Base-by-base conservation (phyloP, 2,113 vertebrate genomes). In the Oryzias javanicus region DNA sequence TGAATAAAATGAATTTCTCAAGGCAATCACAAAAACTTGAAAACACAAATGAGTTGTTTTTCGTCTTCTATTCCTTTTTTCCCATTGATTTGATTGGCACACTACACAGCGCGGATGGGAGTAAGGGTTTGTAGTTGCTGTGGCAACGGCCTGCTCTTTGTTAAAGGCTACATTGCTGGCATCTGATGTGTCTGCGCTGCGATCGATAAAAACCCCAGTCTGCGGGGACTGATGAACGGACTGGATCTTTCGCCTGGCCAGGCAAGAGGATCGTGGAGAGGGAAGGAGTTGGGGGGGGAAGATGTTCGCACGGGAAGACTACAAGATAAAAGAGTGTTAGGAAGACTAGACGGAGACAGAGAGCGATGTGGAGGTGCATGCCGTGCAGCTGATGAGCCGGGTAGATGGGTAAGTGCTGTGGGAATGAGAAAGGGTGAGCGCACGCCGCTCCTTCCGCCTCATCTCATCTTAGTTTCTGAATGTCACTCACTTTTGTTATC, bases 61-160 rank as follows among this genome's bases (percentile, higher is more conserved):
- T 46, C 42, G 79, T 55, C 61, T 55, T 79, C 35, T 44, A 6
- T 63, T 60, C 55, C 54, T 48, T 49, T 50, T 51, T 51, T 42
- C 7, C 20, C 78, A 81, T 83, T 83, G 78, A 86, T 87, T 76
- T 87, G 84, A 89, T 85, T 87, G 88, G 85, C 88, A 88, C 76
- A 73, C 75, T 70, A 75, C 72, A 74, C 13, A 45, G 82, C 78
- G 79, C 45, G 80, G 77, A 83, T 77, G 77, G 74, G 82, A 87
- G 82, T 75, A 17, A 81, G 83, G 88, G 80, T 74, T 86, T 88
- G 86, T 80, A 73, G 88, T 89, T 88, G 86, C 88, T 77, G 80
- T 88, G 83, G 88, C 82, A 88, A 89, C 88, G 70, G 85, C 72
- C 85, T 75, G 82, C 80, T 88, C 85, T 88, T 88, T 89, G 83